phyloP scores from a whole-genome alignment of 2,888 invertebrate genomes.

The Lasioglossum pauxillum region DNA sequence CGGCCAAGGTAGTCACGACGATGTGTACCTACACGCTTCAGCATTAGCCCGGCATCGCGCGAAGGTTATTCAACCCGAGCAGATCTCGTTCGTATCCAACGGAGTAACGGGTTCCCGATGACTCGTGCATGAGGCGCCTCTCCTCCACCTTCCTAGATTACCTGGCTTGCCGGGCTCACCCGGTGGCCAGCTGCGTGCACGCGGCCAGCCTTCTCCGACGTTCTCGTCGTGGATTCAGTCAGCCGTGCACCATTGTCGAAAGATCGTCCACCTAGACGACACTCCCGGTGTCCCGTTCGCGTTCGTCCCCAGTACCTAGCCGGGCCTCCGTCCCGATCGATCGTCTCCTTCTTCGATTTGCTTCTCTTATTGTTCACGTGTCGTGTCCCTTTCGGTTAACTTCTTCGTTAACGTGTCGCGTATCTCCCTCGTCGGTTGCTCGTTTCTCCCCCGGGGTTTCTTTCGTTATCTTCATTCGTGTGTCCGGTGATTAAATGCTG shows the following conservation, averaged over 20 bases:
- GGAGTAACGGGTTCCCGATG: constrained; percentile 79
- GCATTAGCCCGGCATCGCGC: constrained; percentile 44
- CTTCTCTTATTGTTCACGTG: not conserved
- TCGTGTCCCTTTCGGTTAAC: not conserved
- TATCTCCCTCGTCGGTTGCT: not conserved
- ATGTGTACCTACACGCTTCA: constrained; percentile 32
- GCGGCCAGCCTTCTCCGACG: constrained; percentile 58
- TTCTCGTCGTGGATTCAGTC: constrained; percentile 74
- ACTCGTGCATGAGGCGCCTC: constrained; percentile 61
- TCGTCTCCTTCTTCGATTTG: not conserved
- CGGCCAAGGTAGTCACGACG: constrained; percentile 51
- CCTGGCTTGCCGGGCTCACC: constrained; percentile 41
- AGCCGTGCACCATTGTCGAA: constrained; percentile 82
- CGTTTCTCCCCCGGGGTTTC: not conserved
- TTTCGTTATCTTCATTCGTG: not conserved
- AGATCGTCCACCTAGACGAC: constrained; percentile 77
- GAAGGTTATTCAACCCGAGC: constrained; percentile 82
- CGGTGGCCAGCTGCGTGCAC: not conserved
- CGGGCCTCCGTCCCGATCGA: constrained; percentile 16
- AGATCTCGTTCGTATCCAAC: constrained; percentile 71
- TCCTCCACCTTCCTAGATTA: constrained; percentile 69
- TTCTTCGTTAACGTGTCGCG: not conserved
- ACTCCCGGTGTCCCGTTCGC: constrained; percentile 42
- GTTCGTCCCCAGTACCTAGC: constrained; percentile 16
- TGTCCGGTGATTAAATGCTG: constrained; percentile 34